phyloP scores from a whole-genome alignment of 2,113 vertebrate genomes.

The Myrmophylax atrothorax region DNA sequence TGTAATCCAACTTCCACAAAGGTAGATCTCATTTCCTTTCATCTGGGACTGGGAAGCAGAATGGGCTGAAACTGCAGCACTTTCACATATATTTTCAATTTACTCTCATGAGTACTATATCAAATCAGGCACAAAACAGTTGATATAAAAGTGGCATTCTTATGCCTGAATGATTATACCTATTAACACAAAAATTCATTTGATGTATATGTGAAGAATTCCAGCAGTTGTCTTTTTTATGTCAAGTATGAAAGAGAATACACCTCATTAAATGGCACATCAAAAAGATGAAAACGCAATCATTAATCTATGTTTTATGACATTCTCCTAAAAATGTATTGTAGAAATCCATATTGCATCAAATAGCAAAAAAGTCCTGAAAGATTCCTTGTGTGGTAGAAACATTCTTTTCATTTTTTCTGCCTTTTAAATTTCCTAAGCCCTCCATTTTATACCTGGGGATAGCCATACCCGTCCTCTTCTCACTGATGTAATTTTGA shows the following conservation, averaged over 20 bases:
- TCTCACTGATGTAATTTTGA: not conserved
- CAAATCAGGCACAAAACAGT: not conserved
- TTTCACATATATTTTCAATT: not conserved
- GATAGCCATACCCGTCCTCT: not conserved
- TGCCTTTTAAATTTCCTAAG: not conserved
- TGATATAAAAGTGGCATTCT: conserved; percentile 38
- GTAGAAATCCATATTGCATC: conserved; percentile 49
- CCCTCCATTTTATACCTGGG: not conserved
- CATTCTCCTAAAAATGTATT: conserved; percentile 49
- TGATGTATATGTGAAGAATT: conserved; percentile 71
- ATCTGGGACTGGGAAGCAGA: not conserved
- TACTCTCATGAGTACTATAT: not conserved
- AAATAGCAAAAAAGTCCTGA: not conserved
- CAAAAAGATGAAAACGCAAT: conserved; percentile 75
- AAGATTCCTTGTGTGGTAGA: not conserved
- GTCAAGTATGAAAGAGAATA: conserved; percentile 71
- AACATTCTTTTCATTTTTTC: not conserved
- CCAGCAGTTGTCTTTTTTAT: conserved; percentile 73
- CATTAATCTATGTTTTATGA: conserved; percentile 79
- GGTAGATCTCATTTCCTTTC: not conserved
- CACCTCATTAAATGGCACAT: conserved; percentile 78
- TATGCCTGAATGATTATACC: conserved; percentile 67
- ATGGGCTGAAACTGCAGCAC: not conserved
- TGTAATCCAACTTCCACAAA: not conserved
- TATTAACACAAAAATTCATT: conserved; percentile 68